Evolutionary conservation across 2,113 vertebrate genomes (phyloP).

Genomic region (Trichechus manatus): DNA sequence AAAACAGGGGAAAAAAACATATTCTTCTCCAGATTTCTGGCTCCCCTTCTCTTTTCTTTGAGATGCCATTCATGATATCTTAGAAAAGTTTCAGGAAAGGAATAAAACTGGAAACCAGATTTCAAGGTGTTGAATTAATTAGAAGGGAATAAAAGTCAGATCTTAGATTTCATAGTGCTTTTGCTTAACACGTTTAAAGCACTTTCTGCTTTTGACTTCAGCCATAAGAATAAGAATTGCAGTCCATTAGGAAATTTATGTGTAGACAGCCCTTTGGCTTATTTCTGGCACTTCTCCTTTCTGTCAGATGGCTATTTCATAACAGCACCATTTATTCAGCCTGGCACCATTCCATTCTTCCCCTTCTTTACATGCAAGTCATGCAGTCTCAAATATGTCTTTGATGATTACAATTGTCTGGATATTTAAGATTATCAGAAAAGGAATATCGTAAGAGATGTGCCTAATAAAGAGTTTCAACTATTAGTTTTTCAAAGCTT

Average conservation of each 20-base stretch:
- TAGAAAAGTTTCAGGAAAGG: conserved; percentile 12
- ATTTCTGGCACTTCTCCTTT: conserved; percentile 3
- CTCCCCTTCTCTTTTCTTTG: neutral
- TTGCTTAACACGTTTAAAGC: neutral
- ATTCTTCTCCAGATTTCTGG: conserved; percentile 18
- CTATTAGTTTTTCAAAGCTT: conserved; percentile 35
- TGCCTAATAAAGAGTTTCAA: conserved; percentile 23
- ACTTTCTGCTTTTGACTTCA: conserved; percentile 32
- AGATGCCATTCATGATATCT: neutral
- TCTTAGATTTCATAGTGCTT: neutral
- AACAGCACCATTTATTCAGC: conserved; percentile 40
- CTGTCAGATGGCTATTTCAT: conserved; percentile 41
- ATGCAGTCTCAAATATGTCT: conserved; percentile 1
- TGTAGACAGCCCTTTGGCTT: neutral
- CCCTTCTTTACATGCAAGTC: neutral
- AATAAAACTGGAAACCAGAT: neutral
- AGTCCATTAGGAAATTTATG: neutral
- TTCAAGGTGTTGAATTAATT: neutral
- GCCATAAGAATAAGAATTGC: neutral
- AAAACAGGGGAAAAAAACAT: neutral
- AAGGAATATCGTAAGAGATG: neutral
- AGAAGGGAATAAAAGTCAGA: neutral
- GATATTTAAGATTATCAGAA: conserved; percentile 52
- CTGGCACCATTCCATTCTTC: conserved; percentile 34
- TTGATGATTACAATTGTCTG: conserved; percentile 17